phyloP scores from a whole-genome alignment of 2,113 vertebrate species.

The Lota lota region DNA sequence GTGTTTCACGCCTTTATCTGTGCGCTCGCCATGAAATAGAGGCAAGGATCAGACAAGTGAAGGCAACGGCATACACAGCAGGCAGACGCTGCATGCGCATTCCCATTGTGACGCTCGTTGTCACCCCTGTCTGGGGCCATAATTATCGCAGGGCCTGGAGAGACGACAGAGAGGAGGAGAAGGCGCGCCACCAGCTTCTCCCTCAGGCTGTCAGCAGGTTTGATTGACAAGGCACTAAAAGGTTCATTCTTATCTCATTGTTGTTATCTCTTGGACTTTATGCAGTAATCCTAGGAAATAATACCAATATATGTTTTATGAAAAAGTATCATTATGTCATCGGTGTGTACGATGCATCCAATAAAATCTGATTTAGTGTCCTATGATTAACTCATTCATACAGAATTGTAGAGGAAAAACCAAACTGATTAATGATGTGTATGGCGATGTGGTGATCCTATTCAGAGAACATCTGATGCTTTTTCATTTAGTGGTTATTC shows the following conservation, averaged over 20 bases:
- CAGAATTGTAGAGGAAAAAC: too few relatives aligned
- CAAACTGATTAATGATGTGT: too few relatives aligned
- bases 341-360: too few relatives aligned
- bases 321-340: too few relatives aligned
- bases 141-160: conserved; percentile 25
- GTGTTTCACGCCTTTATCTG: conserved; percentile 42
- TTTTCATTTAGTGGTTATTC: too few relatives aligned
- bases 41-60: conserved; percentile 12
- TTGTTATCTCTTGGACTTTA: too few relatives aligned
- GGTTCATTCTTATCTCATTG: not conserved
- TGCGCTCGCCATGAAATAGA: conserved; percentile 18
- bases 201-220: not conserved
- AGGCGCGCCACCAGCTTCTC: not conserved
- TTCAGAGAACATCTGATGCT: too few relatives aligned
- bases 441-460: too few relatives aligned
- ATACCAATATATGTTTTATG: too few relatives aligned
- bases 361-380: too few relatives aligned
- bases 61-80: conserved; percentile 13
- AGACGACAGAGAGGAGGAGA: not conserved
- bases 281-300: too few relatives aligned
- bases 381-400: too few relatives aligned
- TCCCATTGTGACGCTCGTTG: not conserved
- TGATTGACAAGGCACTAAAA: not conserved
- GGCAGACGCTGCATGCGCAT: not conserved
- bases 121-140: conserved; percentile 24